Evolutionary conservation across 1,140 invertebrate genomes (phyloP).

Genomic region (Temnothorax nylanderi): DNA sequence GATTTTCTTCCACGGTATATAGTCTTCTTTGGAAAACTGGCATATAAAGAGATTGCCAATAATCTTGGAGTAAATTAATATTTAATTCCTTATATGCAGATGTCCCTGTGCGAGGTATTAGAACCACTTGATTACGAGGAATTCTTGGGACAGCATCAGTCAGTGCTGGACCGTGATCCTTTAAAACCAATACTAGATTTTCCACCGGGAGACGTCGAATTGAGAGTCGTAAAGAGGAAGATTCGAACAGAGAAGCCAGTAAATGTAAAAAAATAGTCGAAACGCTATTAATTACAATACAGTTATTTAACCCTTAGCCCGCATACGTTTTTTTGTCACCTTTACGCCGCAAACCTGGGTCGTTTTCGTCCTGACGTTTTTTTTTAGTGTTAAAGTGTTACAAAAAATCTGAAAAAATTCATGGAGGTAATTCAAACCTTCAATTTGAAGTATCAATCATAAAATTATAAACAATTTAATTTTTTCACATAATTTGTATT

Average conservation of each 20-base stretch:
- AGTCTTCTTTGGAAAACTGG: conserved; percentile 51
- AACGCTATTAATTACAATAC: not conserved
- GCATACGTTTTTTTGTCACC: too few relatives aligned
- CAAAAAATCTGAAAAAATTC: too few relatives aligned
- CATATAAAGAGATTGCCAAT: not conserved
- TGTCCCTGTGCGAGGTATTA: conserved; percentile 92
- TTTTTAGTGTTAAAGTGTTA: too few relatives aligned
- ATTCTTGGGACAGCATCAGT: conserved; percentile 92
- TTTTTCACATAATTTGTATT: too few relatives aligned
- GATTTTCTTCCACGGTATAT: conserved; percentile 88
- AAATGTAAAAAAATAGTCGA: conserved; percentile 85
- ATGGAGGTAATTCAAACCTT: too few relatives aligned
- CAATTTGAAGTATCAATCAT: too few relatives aligned
- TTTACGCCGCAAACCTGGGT: too few relatives aligned
- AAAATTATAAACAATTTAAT: too few relatives aligned
- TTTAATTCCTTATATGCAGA: conserved; percentile 83
- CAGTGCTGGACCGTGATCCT: conserved; percentile 92
- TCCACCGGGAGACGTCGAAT: conserved; percentile 93
- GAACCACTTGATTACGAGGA: conserved; percentile 98
- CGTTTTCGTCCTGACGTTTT: too few relatives aligned
- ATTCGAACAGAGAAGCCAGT: conserved; percentile 93
- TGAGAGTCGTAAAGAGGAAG: conserved; percentile 92
- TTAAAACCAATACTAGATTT: conserved; percentile 92
- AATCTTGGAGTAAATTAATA: conserved; percentile 3
- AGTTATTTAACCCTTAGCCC: too few relatives aligned